A percentile compares a stretch with the other conserved stretches of the same genome.
These are phyloP conservation scores for Mixornis gularis DNA, from an alignment of 2,113 vertebrate genomes.

Conservation along the genomic window DNA sequence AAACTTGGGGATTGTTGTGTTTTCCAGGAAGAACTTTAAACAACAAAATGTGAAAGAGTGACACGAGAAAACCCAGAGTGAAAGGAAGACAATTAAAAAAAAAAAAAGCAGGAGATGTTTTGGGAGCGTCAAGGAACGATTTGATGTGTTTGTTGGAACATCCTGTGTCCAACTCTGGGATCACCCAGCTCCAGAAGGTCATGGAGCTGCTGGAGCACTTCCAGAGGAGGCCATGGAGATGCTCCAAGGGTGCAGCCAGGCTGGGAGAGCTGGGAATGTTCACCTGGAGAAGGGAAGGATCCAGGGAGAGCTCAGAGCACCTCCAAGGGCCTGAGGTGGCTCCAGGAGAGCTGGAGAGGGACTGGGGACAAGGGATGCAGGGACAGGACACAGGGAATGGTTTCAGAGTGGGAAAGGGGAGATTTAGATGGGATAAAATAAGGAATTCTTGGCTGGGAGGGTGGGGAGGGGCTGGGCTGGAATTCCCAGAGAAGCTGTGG, in stretches of 20 bases:
- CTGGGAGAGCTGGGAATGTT: background rate
- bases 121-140: accelerated
- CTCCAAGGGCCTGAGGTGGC: background rate
- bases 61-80: background rate
- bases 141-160: background rate
- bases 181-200: background rate
- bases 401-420: accelerated
- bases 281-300: background rate
- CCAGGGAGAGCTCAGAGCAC: background rate
- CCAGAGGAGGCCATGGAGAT: accelerated
- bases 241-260: background rate
- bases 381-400: background rate
- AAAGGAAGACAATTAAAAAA: background rate
- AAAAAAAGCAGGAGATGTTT: accelerated
- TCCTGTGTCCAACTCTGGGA: background rate
- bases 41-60: accelerated
- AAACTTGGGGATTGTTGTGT: background rate
- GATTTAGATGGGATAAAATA: background rate
- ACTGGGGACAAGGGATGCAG: background rate
- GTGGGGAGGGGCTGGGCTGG: background rate
- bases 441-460: background rate
- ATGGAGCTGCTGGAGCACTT: background rate
- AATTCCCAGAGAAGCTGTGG: background rate
- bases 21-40: background rate
- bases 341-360: background rate